phyloP scores from a whole-genome alignment of 2,888 invertebrate genomes.

The Agriopis leucophaearia region DNA sequence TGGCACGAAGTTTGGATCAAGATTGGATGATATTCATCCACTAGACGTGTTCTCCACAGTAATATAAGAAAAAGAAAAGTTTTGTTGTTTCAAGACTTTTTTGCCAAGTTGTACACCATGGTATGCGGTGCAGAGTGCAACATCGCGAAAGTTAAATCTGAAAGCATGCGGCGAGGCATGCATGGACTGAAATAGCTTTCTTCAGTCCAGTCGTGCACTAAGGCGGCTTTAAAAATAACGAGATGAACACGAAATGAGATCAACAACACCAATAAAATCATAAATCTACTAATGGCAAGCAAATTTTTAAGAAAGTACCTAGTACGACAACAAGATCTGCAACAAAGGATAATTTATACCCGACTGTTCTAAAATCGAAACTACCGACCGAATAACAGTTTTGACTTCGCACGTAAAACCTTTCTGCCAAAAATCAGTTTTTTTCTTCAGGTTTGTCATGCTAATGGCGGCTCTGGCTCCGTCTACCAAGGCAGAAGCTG shows the following conservation, averaged over 20 bases:
- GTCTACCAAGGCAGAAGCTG: constrained; percentile 34
- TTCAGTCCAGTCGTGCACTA: constrained; percentile 37
- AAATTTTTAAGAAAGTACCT: no score
- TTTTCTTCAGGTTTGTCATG: background rate
- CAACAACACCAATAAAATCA: background rate
- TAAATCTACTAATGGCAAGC: no score
- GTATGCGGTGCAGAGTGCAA: constrained; percentile 27
- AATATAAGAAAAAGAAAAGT: no score
- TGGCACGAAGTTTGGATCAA: no score
- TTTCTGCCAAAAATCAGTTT: background rate
- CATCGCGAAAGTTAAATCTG: constrained; percentile 37
- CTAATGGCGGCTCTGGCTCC: constrained; percentile 29
- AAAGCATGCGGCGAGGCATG: constrained; percentile 45
- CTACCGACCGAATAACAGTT: background rate
- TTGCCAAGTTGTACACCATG: background rate
- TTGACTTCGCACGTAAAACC: background rate
- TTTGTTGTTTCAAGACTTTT: no score
- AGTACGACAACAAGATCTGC: no score
- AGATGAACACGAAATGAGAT: background rate
- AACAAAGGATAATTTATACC: no score
- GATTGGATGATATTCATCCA: no score
- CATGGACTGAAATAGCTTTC: constrained; percentile 45
- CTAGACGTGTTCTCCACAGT: no score
- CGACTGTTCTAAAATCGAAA: no score
- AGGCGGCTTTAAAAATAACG: constrained; percentile 1